These are phyloP conservation scores for Acromyrmex heyeri DNA, from an alignment of 1,140 invertebrate genomes.

Conservation along the genomic window DNA sequence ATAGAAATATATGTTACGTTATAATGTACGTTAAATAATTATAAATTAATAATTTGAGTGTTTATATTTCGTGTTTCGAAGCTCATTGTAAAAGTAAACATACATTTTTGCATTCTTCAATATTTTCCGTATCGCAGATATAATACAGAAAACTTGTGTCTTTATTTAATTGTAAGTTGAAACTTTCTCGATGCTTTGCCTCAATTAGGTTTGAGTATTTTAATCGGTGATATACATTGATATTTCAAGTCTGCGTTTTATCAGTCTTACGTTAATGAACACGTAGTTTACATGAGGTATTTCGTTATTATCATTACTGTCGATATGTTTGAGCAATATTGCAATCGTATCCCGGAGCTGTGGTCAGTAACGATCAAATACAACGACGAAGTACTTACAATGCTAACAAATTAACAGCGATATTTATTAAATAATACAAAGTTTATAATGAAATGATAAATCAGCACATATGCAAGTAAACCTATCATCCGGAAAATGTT, in stretches of 20 bases:
- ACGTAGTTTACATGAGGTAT: constrained; percentile 70
- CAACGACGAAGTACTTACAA: constrained; percentile 63
- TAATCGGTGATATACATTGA: background rate
- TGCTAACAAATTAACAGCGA: constrained; percentile 78
- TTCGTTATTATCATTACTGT: constrained; percentile 47
- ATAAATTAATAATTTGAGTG: background rate
- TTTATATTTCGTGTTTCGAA: background rate
- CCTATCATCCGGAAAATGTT: background rate
- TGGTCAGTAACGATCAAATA: constrained; percentile 68
- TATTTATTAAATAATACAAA: constrained; percentile 70
- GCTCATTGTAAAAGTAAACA: background rate
- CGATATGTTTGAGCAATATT: constrained; percentile 79
- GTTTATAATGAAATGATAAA: constrained; percentile 15
- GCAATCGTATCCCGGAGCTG: constrained; percentile 82
- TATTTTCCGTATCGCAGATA: background rate
- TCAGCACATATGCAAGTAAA: background rate
- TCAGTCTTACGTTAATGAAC: constrained; percentile 74
- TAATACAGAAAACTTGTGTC: background rate
- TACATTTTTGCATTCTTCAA: background rate
- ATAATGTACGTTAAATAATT: background rate
- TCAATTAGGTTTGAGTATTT: constrained; percentile 38
- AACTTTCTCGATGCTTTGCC: constrained; percentile 3
- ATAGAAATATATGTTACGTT: background rate
- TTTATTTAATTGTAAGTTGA: background rate
- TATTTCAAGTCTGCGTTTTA: constrained; percentile 40